phyloP scores from a whole-genome alignment of 2,113 vertebrate genomes.

The Malaclemys terrapin region DNA sequence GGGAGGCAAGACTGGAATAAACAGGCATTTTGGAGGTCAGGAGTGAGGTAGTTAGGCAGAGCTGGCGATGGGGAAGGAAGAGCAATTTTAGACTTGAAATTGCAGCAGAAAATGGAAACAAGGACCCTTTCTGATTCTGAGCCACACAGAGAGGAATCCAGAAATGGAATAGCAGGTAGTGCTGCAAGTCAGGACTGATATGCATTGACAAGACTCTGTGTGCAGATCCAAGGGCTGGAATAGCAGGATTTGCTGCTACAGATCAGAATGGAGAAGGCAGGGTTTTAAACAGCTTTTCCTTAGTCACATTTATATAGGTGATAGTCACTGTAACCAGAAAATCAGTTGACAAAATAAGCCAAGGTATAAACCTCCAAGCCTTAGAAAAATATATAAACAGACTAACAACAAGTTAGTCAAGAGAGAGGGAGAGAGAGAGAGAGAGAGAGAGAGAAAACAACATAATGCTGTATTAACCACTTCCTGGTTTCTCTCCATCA shows the following conservation, averaged over 20 bases:
- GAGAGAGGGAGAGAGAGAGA: neutral
- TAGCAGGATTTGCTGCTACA: neutral
- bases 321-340: constrained; percentile 9
- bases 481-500: neutral
- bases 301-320: accelerated
- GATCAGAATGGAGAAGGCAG: neutral
- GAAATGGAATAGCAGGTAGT: neutral
- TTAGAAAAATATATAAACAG: neutral
- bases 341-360: neutral
- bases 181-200: neutral
- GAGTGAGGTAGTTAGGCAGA: neutral
- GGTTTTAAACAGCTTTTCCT: neutral
- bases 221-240: neutral
- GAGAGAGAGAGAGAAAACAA: neutral
- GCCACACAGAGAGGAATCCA: neutral
- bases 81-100: neutral
- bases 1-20: neutral
- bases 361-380: neutral
- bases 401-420: neutral
- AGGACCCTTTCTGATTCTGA: neutral
- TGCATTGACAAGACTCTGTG: neutral
- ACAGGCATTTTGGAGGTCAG: neutral
- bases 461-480: neutral
- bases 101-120: neutral
- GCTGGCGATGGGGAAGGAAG: neutral